Conservation (phyloP, 2,113 vertebrate species). For the Phainopepla nitens region DNA sequence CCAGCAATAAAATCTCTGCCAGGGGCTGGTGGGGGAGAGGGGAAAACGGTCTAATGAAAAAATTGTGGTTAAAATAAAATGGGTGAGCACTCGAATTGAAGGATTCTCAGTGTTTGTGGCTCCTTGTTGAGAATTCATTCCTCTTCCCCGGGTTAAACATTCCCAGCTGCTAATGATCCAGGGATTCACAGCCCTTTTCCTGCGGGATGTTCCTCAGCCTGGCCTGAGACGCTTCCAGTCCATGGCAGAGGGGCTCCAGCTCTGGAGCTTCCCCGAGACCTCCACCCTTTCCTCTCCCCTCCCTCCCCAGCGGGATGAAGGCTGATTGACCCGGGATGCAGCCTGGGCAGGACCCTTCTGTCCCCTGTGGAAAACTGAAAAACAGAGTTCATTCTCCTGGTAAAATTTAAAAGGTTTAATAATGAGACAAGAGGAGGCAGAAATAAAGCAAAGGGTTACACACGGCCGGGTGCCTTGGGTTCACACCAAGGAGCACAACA, state of each 20-base stretch:
- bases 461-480: no score
- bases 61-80: background rate
- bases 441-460: no score
- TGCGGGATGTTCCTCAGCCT: background rate
- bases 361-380: no score
- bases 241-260: background rate
- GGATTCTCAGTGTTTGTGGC: background rate
- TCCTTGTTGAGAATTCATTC: background rate
- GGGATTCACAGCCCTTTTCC: background rate
- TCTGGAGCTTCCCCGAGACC: background rate
- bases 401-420: no score
- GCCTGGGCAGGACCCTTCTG: background rate
- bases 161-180: background rate
- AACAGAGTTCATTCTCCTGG: no score
- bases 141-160: background rate
- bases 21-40: background rate
- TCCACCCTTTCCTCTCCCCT: background rate
- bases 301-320: background rate
- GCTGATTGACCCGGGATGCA: background rate
- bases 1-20: background rate
- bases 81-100: background rate
- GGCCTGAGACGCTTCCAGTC: background rate
- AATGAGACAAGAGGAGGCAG: no score
- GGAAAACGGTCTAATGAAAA: conserved; percentile 30
- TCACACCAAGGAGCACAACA: no score